Base-by-base conservation (phyloP, 2,797 vertebrate species). In the Characodon lateralis region DNA sequence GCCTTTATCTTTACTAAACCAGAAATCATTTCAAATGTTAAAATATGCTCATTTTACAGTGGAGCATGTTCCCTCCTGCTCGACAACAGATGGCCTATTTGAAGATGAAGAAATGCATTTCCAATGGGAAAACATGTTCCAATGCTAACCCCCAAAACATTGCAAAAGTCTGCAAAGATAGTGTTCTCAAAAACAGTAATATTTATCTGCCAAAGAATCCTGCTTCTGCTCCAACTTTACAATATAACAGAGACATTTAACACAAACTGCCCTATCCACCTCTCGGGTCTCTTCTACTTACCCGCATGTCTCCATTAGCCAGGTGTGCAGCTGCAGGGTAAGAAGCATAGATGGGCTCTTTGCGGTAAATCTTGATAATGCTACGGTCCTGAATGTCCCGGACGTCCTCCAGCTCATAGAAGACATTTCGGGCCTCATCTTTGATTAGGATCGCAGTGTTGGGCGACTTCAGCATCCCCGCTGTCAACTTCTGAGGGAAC, bases 371-470 rank as follows among this genome's bases (percentile, higher is more conserved):
- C 95, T 99, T 99, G 91, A 99, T 99, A 94, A 99, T 97, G 87
- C 98, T 99, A 80, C 98, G 96, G 94, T 99, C 98, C 94, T 99
- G 98, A 92, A 99, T 98, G 85, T 99, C 98, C 0, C 98, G 95
- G 81, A 99, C 97, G 0, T 99, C 98, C 93, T 99, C 98, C 85
- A 99, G 96, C 92, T 99, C 98, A 1, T 99, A 99, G 96, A 99
- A 99, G 88, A 99, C 98, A 0, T 99, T 99, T 3, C 98, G 96
- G 0, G 98, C 96, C 93, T 99, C 98, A 10, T 99, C 98, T 90
- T 99, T 99, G 95, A 99, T 99, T 93, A 99, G 92, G 93, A 99
- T 98, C 91, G 98, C 98, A 0, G 98, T 99, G 95, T 99, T 99
- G 90, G 98, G 96, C 0, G 98, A 99, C 88, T 99, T 99, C 22